These are phyloP conservation scores for Drosophila emarginata DNA, from an alignment of 2,888 invertebrate species.

Conservation along the genomic window DNA sequence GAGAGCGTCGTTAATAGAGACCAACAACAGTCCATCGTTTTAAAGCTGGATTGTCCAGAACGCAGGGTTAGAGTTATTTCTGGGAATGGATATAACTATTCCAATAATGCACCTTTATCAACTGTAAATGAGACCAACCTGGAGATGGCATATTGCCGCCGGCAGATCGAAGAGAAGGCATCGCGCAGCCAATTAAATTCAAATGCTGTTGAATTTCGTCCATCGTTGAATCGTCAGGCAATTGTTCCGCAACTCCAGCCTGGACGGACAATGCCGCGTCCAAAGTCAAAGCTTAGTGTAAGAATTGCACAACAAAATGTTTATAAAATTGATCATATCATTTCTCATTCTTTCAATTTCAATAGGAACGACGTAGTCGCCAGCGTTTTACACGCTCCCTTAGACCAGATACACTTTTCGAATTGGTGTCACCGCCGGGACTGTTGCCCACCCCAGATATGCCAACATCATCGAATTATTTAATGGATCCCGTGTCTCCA, in stretches of 20 bases:
- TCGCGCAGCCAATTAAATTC: not conserved
- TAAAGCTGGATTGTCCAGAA: not conserved
- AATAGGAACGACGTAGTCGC: slow-evolving; percentile 42
- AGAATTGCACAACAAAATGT: not conserved
- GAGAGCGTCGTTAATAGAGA: not conserved
- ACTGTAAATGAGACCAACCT: not conserved
- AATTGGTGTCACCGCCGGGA: slow-evolving; percentile 23
- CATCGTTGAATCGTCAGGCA: not conserved
- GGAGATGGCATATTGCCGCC: not conserved
- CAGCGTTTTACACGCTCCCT: slow-evolving; percentile 44
- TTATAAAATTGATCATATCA: not conserved
- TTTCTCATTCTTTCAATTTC: not conserved
- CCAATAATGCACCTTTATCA: not conserved
- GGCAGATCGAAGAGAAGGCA: too few relatives aligned
- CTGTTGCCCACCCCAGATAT: slow-evolving; percentile 9
- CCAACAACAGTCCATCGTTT: not conserved
- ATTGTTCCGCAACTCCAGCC: not conserved
- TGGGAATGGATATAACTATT: too few relatives aligned
- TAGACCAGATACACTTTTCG: slow-evolving; percentile 31
- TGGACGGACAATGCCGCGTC: not conserved
- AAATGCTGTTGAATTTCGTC: slow-evolving; percentile 3
- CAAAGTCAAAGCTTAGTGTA: not conserved
- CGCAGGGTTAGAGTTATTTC: not conserved
- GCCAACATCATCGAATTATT: not conserved
- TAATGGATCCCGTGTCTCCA: not conserved